Percentiles rank a stretch among this genome's conserved stretches.
phyloP scores from a whole-genome alignment of 2,888 invertebrate species.

The Diploptera punctata region DNA sequence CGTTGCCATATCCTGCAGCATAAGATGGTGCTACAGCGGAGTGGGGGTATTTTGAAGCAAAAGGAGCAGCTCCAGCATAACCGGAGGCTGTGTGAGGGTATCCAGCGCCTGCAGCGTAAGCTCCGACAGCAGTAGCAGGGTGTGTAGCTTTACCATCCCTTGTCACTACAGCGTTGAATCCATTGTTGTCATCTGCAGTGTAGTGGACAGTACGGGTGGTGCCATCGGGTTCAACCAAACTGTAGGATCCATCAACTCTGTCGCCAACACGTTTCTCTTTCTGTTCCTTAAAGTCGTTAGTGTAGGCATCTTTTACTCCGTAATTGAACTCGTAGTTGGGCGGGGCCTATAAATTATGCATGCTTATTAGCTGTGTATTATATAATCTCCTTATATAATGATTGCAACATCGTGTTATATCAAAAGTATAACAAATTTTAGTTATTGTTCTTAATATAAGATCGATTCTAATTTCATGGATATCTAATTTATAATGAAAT shows the following conservation, averaged over 20 bases:
- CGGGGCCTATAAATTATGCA: neutral
- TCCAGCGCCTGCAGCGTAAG: neutral
- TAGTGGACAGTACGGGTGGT: conserved; percentile 60
- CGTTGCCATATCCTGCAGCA: too few species aligned
- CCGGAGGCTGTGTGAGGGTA: neutral
- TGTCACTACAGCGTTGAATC: conserved; percentile 60
- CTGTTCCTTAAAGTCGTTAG: conserved; percentile 7
- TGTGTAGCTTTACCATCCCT: conserved; percentile 67
- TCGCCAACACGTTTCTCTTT: neutral
- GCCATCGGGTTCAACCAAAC: conserved; percentile 27
- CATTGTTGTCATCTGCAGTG: conserved; percentile 59
- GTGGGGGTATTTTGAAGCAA: neutral
- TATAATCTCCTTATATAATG: too few species aligned
- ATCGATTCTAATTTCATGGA: too few species aligned
- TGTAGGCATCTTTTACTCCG: neutral
- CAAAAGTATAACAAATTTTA: too few species aligned
- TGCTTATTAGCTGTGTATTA: neutral
- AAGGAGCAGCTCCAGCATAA: neutral
- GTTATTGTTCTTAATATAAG: too few species aligned
- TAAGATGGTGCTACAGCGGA: neutral
- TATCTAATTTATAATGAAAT: too few species aligned
- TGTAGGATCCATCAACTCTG: conserved; percentile 17
- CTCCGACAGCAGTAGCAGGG: conserved; percentile 52
- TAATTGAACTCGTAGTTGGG: neutral
- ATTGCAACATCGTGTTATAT: too few species aligned